Evolutionary conservation across 2,113 vertebrate genomes (phyloP).

Genomic region (Bubo scandiacus): DNA sequence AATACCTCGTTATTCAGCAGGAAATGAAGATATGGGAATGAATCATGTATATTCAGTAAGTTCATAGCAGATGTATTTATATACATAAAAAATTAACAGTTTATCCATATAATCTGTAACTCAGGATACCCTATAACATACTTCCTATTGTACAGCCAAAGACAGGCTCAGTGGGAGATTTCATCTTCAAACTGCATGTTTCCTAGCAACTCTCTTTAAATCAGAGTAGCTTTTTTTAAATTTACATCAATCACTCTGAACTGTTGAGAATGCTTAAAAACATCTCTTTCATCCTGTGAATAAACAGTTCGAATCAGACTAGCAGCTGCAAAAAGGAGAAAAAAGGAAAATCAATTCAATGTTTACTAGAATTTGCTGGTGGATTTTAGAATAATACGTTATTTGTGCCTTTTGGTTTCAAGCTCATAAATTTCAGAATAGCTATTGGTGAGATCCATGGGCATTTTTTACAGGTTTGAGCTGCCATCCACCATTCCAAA

Average conservation of each 20-base stretch:
- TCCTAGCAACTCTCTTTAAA: slow-evolving; percentile 89
- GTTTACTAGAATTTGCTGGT: slow-evolving; percentile 16
- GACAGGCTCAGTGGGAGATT: slow-evolving; percentile 67
- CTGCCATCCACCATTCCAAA: background rate
- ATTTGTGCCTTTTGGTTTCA: slow-evolving; percentile 15
- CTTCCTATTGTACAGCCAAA: slow-evolving; percentile 63
- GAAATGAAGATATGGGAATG: background rate
- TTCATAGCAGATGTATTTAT: slow-evolving; percentile 4
- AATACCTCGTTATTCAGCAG: background rate
- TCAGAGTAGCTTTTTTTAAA: slow-evolving; percentile 72
- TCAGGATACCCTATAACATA: slow-evolving; percentile 25
- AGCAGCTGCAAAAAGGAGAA: slow-evolving; percentile 52
- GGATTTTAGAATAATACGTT: slow-evolving; percentile 9
- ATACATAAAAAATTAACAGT: slow-evolving; percentile 5
- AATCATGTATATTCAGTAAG: background rate
- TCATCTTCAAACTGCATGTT: slow-evolving; percentile 75
- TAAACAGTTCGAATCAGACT: slow-evolving; percentile 74
- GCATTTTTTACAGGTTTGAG: background rate
- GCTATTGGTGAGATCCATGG: background rate
- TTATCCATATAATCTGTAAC: slow-evolving; percentile 43
- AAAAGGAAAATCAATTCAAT: slow-evolving; percentile 10
- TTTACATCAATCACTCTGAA: slow-evolving; percentile 66
- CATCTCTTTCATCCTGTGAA: slow-evolving; percentile 68
- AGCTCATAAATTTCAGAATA: background rate
- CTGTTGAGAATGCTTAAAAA: slow-evolving; percentile 69